Conservation (phyloP, 2,888 invertebrate species). For the Melangyna quadrimaculata region DNA sequence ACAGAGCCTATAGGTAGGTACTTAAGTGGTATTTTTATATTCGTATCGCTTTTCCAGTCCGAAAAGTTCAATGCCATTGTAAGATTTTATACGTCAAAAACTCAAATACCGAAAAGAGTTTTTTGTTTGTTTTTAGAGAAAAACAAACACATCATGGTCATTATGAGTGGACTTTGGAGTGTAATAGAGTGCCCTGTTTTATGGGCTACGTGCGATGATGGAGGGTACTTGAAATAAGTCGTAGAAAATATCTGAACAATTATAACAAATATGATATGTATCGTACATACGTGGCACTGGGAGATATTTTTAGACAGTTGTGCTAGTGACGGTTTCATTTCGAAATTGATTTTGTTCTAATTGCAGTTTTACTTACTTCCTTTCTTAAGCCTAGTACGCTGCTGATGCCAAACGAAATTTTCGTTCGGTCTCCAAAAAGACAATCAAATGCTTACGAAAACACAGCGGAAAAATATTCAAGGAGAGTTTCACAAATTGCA, state of each 20-base stretch:
- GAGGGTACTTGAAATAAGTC: neutral
- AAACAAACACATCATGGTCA: conserved; percentile 8
- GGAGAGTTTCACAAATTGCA: too few relatives aligned
- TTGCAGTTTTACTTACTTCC: too few relatives aligned
- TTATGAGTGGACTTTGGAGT: conserved; percentile 28
- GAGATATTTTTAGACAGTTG: neutral
- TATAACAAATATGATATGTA: neutral
- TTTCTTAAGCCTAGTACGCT: too few relatives aligned
- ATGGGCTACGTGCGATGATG: neutral
- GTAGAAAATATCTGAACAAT: neutral
- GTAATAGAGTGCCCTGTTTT: neutral
- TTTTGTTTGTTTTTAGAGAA: neutral
- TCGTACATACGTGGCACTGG: neutral
- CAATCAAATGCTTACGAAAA: too few relatives aligned
- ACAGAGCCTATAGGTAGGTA: neutral
- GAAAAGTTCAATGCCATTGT: conserved; percentile 58
- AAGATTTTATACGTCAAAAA: conserved; percentile 26
- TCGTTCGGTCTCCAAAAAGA: too few relatives aligned
- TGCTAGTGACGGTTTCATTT: neutral
- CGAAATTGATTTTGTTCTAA: too few relatives aligned
- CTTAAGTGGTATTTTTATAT: conserved; percentile 24
- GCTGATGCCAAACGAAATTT: too few relatives aligned
- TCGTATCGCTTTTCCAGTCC: neutral
- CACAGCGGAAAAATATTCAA: too few relatives aligned
- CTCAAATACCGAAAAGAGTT: conserved; percentile 23